Conservation (phyloP, 2,888 invertebrate species). For the Pheosia gnoma region DNA sequence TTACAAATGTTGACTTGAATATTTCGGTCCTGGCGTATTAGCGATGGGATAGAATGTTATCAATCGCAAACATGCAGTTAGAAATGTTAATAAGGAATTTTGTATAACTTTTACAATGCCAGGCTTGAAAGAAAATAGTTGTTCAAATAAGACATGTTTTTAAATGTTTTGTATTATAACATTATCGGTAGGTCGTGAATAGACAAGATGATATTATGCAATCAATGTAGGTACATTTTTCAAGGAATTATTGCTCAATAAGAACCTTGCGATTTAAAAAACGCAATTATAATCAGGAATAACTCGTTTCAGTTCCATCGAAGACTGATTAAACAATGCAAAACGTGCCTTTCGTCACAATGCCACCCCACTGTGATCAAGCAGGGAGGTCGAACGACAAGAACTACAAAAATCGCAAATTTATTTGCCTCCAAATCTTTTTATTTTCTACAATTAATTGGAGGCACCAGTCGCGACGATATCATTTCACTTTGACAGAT, state of each 20-base stretch:
- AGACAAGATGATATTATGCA: no score
- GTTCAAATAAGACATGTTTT: neutral
- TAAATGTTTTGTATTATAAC: no score
- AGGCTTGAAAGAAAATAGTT: neutral
- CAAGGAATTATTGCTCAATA: conserved; percentile 27
- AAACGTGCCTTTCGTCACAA: conserved; percentile 26
- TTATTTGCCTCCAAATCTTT: conserved; percentile 54
- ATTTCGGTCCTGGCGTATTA: conserved; percentile 4
- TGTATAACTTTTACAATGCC: no score
- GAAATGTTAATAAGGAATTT: no score
- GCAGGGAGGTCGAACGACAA: conserved; percentile 62
- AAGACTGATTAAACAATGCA: conserved; percentile 39
- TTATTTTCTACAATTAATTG: conserved; percentile 71
- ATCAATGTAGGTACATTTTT: no score
- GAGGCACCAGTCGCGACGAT: conserved; percentile 70
- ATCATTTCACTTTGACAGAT: conserved; percentile 75
- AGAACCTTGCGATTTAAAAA: conserved; percentile 18
- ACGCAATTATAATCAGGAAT: neutral
- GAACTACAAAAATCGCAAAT: conserved; percentile 41
- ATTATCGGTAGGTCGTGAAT: no score
- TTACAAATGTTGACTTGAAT: conserved; percentile 40
- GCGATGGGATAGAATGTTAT: neutral
- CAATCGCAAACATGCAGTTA: neutral
- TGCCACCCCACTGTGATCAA: conserved; percentile 58
- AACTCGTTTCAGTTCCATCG: conserved; percentile 34